phyloP scores from a whole-genome alignment of 2,113 vertebrate species.

The Nothocercus julius region DNA sequence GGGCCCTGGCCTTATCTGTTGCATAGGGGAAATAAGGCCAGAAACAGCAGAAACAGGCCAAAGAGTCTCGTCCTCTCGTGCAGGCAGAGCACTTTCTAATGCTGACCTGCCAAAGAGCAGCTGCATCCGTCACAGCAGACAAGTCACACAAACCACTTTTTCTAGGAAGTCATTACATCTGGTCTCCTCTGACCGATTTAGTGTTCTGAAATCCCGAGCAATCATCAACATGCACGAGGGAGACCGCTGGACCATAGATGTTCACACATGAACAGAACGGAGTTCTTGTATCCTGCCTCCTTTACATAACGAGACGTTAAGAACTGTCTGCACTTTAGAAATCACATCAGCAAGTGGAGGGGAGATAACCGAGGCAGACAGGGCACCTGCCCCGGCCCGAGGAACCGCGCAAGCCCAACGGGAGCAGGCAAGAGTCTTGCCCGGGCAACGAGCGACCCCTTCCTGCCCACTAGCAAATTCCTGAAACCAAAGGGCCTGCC shows the following conservation, averaged over 20 bases:
- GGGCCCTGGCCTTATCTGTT: not conserved
- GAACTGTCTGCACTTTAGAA: not conserved
- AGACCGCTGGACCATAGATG: not conserved
- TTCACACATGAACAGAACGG: not conserved
- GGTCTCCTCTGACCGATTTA: not conserved
- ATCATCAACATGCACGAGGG: not conserved
- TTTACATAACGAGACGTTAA: not conserved
- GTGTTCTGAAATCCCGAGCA: not conserved
- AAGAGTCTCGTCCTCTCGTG: rapidly evolving
- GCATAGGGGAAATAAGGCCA: not conserved
- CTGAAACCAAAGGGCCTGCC: not conserved
- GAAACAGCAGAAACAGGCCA: not conserved
- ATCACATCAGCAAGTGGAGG: not conserved
- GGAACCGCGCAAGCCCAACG: not conserved
- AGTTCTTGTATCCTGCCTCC: not conserved
- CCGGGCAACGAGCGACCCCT: not conserved
- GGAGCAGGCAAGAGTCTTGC: not conserved
- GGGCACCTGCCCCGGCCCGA: not conserved
- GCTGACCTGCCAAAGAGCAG: not conserved
- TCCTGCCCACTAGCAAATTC: not conserved
- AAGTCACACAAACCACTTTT: not conserved
- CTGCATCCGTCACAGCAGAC: not conserved
- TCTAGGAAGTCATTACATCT: not conserved
- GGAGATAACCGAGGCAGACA: not conserved
- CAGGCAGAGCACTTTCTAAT: not conserved